phyloP scores from a whole-genome alignment of 1,140 invertebrate genomes.

The Amyelois transitella region DNA sequence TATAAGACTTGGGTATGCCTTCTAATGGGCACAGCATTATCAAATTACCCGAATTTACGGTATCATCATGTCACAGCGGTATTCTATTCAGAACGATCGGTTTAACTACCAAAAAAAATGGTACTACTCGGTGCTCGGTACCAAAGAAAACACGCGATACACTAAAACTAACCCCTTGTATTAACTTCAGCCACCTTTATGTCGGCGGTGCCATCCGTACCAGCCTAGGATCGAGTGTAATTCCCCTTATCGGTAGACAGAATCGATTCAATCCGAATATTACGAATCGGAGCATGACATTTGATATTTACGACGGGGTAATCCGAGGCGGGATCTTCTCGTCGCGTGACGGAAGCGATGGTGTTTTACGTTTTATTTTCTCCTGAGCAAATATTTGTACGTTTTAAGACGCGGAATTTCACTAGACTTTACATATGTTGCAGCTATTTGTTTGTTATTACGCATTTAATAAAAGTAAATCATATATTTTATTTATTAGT shows the following conservation, averaged over 20 bases:
- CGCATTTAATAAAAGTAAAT: too few relatives aligned
- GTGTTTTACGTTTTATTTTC: slow-evolving; percentile 33
- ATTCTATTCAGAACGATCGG: slow-evolving; percentile 32
- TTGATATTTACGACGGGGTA: slow-evolving; percentile 68
- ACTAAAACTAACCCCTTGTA: slow-evolving; percentile 36
- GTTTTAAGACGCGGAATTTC: slow-evolving; percentile 5
- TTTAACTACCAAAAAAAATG: slow-evolving; percentile 41
- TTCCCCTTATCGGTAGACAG: slow-evolving; percentile 60
- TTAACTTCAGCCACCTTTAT: slow-evolving; percentile 49
- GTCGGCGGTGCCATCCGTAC: slow-evolving; percentile 54
- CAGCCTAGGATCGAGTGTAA: slow-evolving; percentile 56
- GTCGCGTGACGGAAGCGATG: slow-evolving; percentile 49
- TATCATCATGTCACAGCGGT: slow-evolving; percentile 37
- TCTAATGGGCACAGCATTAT: slow-evolving; percentile 8
- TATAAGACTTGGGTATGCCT: not conserved
- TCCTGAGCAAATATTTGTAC: slow-evolving; percentile 29
- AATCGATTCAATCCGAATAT: slow-evolving; percentile 70
- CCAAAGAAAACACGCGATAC: slow-evolving; percentile 49
- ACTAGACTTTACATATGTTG: not conserved
- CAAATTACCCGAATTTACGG: slow-evolving; percentile 24
- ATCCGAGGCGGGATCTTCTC: slow-evolving; percentile 49
- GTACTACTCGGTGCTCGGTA: slow-evolving; percentile 41
- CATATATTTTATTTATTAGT: too few relatives aligned
- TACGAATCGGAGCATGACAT: slow-evolving; percentile 64
- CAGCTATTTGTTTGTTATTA: too few relatives aligned